These are phyloP conservation scores for Phalacrocorax pelagicus DNA, from an alignment of 2,113 vertebrate genomes.

Conservation along the genomic window DNA sequence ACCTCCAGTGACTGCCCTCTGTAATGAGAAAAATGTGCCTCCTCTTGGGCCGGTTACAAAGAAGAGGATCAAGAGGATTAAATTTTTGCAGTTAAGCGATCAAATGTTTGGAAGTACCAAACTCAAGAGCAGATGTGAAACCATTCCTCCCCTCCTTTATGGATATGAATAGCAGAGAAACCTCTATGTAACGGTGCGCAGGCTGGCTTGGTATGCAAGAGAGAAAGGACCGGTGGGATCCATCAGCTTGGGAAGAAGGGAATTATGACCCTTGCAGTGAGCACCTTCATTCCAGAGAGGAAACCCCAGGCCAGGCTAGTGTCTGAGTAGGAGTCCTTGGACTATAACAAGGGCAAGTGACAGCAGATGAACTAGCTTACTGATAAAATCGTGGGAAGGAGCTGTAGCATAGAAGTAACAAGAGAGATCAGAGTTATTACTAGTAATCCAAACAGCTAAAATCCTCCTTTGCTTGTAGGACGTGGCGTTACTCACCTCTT, in stretches of 20 bases:
- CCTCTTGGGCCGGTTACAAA: background rate
- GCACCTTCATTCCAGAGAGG: background rate
- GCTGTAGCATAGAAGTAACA: background rate
- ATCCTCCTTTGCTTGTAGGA: background rate
- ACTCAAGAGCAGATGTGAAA: background rate
- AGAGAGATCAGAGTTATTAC: background rate
- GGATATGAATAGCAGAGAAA: background rate
- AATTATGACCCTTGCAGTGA: background rate
- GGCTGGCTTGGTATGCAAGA: background rate
- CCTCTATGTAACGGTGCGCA: background rate
- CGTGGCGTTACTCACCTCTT: fast-evolving
- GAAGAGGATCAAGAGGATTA: background rate
- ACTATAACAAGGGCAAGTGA: background rate
- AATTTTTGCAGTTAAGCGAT: background rate
- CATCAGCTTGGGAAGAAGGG: background rate
- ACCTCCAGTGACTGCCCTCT: background rate
- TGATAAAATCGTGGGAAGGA: background rate
- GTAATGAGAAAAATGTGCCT: conserved; percentile 1
- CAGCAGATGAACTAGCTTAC: background rate
- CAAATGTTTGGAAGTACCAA: background rate
- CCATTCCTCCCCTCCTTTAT: background rate
- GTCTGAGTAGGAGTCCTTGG: background rate
- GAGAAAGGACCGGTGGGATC: background rate
- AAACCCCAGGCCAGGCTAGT: background rate
- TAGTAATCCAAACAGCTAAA: background rate